Conservation (phyloP, 2,113 vertebrate genomes). For the Galemys pyrenaicus region DNA sequence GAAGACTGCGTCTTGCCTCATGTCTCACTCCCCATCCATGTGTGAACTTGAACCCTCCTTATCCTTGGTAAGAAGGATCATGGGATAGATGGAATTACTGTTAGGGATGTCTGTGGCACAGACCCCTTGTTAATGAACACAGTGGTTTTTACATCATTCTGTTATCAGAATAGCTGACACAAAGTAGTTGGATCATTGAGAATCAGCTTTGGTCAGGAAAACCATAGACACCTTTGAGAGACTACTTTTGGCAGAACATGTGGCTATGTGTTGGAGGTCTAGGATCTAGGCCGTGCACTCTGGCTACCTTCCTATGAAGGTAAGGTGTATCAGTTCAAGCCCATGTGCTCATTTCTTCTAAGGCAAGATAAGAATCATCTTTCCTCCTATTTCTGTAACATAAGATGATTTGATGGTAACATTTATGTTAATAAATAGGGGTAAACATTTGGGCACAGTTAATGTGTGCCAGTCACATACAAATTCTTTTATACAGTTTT, state of each 20-base stretch:
- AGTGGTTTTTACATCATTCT: not conserved
- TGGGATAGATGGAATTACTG: not conserved
- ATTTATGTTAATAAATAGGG: constrained; percentile 27
- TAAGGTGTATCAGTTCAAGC: not conserved
- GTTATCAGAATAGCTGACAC: constrained; percentile 37
- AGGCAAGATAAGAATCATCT: not conserved
- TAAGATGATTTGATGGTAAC: constrained; percentile 13
- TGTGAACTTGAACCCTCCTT: not conserved
- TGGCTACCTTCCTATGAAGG: not conserved
- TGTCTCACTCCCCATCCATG: not conserved
- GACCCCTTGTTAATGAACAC: not conserved
- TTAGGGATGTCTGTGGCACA: not conserved
- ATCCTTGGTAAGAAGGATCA: not conserved
- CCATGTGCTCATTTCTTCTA: not conserved
- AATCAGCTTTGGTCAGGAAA: not conserved
- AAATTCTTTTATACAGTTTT: not conserved
- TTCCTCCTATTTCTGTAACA: not conserved
- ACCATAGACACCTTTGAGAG: not conserved
- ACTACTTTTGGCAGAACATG: not conserved
- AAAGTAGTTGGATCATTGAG: not conserved
- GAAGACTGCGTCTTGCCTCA: not conserved
- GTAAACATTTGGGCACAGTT: not conserved
- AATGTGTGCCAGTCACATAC: not conserved
- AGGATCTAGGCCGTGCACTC: not conserved
- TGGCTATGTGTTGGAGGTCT: not conserved